Conservation (phyloP, 2,113 vertebrate species). For the Trogon melanurus region DNA sequence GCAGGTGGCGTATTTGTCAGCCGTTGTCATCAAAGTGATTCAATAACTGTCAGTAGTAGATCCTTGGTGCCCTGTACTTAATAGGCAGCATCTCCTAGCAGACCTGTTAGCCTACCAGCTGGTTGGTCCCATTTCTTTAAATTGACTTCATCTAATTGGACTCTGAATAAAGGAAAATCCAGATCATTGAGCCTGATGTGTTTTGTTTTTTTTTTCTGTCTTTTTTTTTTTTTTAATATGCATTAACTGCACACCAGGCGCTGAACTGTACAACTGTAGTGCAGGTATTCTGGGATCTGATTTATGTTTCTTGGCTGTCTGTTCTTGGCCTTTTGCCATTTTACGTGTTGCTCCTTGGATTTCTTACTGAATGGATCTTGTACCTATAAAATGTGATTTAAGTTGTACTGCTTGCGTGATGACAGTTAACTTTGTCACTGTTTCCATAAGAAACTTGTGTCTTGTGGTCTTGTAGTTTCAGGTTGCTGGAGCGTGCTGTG, state of each 20-base stretch:
- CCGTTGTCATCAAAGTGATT: background rate
- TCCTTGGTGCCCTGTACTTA: background rate
- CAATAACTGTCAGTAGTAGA: background rate
- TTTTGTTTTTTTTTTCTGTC: background rate
- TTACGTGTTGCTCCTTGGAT: conserved; percentile 13
- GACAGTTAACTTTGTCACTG: conserved; percentile 35
- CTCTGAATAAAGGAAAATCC: conserved; percentile 38
- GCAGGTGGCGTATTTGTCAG: background rate
- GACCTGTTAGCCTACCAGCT: background rate
- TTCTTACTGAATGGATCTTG: background rate
- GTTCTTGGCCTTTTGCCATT: conserved; percentile 34
- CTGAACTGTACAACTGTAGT: background rate
- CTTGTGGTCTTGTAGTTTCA: background rate
- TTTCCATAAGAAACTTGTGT: conserved; percentile 29
- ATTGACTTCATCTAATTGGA: conserved; percentile 25
- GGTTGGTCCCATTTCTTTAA: background rate
- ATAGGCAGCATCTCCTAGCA: background rate
- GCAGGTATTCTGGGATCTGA: conserved; percentile 13
- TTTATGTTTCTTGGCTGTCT: conserved; percentile 52
- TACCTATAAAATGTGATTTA: conserved; percentile 43
- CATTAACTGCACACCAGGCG: background rate
- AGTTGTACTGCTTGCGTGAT: background rate
- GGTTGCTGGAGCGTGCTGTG: background rate
- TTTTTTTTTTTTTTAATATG: background rate
- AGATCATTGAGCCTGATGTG: background rate